Evolutionary conservation across 1,140 invertebrate genomes (phyloP), one percentile per base, ranked within the genome.

Genomic region (Araneus ventricosus): DNA sequence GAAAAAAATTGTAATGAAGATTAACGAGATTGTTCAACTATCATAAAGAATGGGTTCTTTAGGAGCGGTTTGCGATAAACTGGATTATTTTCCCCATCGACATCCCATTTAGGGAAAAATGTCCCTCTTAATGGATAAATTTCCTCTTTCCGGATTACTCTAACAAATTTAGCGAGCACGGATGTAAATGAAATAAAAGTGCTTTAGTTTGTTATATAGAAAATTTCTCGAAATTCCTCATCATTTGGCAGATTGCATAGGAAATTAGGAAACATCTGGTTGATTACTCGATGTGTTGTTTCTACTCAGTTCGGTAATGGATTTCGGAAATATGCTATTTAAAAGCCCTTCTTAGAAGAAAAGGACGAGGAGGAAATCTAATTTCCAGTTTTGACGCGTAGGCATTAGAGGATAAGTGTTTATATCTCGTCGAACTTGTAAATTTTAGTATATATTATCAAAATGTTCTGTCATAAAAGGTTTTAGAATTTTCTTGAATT

Each of bases 91-190:
- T 30, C 34, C 5, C 70, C 70, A 75, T 75, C 70, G 70, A 75
- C 70, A 34, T 75, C 70, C 70, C 30, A 75, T 75, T 75, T 75
- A 34, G 17, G 70, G 70, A 75, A 75, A 75, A 75, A 75, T 75
- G 70, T 75, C 30, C 3, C 70, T 20, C 70, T 34, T 75, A 75
- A 75, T 75, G 70, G 70, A 75, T 75, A 75, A 75, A 75, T 75
- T 75, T 75, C 30, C 70, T 34, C 70, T 75, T 37, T 75, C 34
- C 27, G 7, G 70, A 30, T 34, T 37, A 34, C 10, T 17, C 20
- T 14, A 37, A 75, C 70, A 34, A 75, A 75, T 75, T 75, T 75
- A 75, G 70, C 22, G 70, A 34, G 30, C 34, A 37, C 17, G 70
- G 30, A 30, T 34, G 27, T 34, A 75, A 75, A 34, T 75, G 70